phyloP scores from a whole-genome alignment of 2,888 invertebrate species.

The Leistus spinibarbis region DNA sequence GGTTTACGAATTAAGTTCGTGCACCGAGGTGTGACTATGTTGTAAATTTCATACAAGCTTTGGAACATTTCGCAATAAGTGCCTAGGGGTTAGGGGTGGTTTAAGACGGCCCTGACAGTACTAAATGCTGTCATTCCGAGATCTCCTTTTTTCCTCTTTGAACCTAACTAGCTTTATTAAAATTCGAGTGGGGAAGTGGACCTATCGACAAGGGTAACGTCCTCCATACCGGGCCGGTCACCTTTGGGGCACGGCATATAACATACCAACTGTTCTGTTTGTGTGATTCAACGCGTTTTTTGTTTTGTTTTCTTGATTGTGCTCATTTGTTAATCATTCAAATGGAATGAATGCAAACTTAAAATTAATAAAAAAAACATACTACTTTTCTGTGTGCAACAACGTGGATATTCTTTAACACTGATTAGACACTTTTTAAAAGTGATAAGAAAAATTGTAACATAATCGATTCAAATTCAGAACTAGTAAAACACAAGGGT shows the following conservation, averaged over 20 bases:
- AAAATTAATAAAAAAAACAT: background rate
- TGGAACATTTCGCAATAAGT: too few species aligned
- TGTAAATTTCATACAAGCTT: too few species aligned
- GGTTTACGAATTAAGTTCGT: too few species aligned
- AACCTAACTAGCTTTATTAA: background rate
- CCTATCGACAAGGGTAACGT: background rate
- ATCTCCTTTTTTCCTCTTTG: background rate
- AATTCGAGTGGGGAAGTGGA: background rate
- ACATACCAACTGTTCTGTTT: background rate
- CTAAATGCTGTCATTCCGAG: background rate
- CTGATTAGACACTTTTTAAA: constrained; percentile 21
- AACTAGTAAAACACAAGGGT: constrained; percentile 23
- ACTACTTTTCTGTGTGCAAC: background rate
- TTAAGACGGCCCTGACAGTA: too few species aligned
- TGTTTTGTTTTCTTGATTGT: constrained; percentile 9
- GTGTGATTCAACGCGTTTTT: background rate
- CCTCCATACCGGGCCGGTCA: background rate
- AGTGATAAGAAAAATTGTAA: constrained; percentile 35
- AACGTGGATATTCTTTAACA: too few species aligned
- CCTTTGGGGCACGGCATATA: background rate
- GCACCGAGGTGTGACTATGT: too few species aligned
- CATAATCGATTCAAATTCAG: constrained; percentile 23
- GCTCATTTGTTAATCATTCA: constrained; percentile 7
- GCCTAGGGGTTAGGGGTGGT: too few species aligned
- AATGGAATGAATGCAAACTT: constrained; percentile 16